A percentile compares a stretch with the other conserved stretches of the same genome.
These are phyloP conservation scores for Rhopilema esculentum DNA, from an alignment of 30 jellyfish, hydroid and myxozoan genomes.

Conservation along the genomic window DNA sequence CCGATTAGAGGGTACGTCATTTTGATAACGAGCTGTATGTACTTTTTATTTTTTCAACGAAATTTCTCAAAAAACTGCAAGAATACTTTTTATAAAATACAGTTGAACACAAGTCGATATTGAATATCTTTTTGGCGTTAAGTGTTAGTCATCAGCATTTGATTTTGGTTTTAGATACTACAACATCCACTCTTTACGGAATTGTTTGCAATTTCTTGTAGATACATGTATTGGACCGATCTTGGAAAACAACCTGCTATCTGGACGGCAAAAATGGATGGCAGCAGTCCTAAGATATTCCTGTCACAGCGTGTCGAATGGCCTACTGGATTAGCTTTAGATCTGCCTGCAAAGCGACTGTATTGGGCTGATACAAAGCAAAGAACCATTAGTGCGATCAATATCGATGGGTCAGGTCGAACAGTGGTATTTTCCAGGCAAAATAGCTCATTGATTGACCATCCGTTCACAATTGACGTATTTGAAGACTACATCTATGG, in stretches of 20 bases:
- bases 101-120: too few species aligned
- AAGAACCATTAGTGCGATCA: constrained; percentile 71
- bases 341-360: constrained; percentile 78
- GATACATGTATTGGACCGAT: constrained; percentile 82
- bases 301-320: constrained; percentile 76
- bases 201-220: too few species aligned
- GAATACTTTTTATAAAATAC: too few species aligned
- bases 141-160: too few species aligned
- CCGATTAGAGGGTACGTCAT: constrained; percentile 82
- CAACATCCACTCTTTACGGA: too few species aligned
- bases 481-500: constrained; percentile 87
- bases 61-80: too few species aligned
- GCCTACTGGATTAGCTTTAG: constrained; percentile 89
- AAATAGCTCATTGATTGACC: constrained; percentile 17
- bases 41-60: too few species aligned
- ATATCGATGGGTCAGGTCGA: constrained; percentile 80
- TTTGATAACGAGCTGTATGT: too few species aligned
- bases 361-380: constrained; percentile 97
- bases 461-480: constrained; percentile 81
- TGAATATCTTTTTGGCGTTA: too few species aligned
- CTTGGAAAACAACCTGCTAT: constrained; percentile 70
- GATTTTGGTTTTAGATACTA: too few species aligned
- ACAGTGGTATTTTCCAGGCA: constrained; percentile 49
- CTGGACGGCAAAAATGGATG: constrained; percentile 84
- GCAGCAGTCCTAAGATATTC: constrained; percentile 59